Evolutionary conservation across 1,140 invertebrate genomes (phyloP).

Genomic region (Grapholita molesta): DNA sequence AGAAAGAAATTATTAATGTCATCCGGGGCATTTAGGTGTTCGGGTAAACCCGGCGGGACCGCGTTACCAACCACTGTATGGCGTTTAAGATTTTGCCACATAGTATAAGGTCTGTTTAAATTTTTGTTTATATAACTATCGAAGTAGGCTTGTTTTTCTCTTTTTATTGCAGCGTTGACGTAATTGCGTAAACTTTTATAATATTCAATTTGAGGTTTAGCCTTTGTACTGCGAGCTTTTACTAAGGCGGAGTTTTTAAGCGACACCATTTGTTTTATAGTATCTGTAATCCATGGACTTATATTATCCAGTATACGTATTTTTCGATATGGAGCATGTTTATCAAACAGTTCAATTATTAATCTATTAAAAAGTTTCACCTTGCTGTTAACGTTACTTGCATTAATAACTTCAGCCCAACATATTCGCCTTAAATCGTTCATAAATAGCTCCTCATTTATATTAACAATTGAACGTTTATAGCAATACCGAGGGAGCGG

Average conservation of each 20-base stretch:
- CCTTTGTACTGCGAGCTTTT: conserved; percentile 19
- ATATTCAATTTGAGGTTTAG: conserved; percentile 23
- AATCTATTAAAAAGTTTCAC: conserved; percentile 24
- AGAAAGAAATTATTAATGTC: conserved; percentile 25
- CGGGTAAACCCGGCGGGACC: background rate
- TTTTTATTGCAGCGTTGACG: conserved; percentile 18
- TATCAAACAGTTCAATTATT: conserved; percentile 26
- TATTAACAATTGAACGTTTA: background rate
- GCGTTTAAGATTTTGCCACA: conserved; percentile 30
- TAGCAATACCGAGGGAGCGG: background rate
- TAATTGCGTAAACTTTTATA: conserved; percentile 23
- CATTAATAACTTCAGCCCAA: conserved; percentile 15
- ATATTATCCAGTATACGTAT: conserved; percentile 20
- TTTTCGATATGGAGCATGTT: conserved; percentile 27
- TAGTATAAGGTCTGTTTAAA: conserved; percentile 19
- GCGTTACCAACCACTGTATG: background rate
- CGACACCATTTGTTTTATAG: conserved; percentile 28
- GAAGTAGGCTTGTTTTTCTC: conserved; percentile 31
- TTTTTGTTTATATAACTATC: conserved; percentile 25
- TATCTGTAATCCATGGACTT: conserved; percentile 34
- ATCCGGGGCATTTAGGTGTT: conserved; percentile 25
- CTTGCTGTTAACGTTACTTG: conserved; percentile 25
- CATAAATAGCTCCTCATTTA: conserved; percentile 19
- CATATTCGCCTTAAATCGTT: conserved; percentile 19
- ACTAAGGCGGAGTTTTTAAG: conserved; percentile 27